These are phyloP conservation scores for Mionectes olivaceus DNA, from an alignment of 2,797 vertebrate genomes.

Conservation along the genomic window DNA sequence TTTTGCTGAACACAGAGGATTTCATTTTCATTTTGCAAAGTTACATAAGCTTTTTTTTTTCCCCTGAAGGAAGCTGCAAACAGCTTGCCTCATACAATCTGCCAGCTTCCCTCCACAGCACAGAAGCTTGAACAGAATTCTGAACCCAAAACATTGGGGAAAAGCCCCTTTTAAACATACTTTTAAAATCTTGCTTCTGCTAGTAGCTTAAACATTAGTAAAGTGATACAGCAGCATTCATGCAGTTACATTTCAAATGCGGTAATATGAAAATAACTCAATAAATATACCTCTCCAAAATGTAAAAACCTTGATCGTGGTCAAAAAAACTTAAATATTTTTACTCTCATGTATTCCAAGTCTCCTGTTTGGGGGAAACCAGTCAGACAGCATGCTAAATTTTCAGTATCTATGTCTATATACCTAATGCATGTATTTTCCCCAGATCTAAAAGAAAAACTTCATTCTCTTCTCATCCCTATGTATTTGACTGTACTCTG, in stretches of 20 bases:
- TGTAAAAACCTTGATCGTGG: background rate
- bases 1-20: constrained; percentile 49
- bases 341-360: background rate
- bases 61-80: background rate
- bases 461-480: background rate
- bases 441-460: background rate
- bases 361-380: background rate
- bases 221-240: background rate
- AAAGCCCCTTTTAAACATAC: background rate
- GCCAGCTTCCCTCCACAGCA: background rate
- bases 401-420: background rate
- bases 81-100: constrained; percentile 18
- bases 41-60: constrained; percentile 7
- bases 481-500: background rate
- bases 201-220: background rate
- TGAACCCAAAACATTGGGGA: background rate
- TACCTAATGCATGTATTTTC: background rate
- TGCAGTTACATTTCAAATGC: background rate
- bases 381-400: background rate
- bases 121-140: background rate
- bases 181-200: background rate
- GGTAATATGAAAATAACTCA: background rate
- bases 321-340: background rate
- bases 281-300: background rate
- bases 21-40: constrained; percentile 25